A percentile compares a stretch with the other conserved stretches of the same genome.
These are phyloP conservation scores for Cacatua alba DNA, from an alignment of 2,113 vertebrate genomes.

Conservation along the genomic window DNA sequence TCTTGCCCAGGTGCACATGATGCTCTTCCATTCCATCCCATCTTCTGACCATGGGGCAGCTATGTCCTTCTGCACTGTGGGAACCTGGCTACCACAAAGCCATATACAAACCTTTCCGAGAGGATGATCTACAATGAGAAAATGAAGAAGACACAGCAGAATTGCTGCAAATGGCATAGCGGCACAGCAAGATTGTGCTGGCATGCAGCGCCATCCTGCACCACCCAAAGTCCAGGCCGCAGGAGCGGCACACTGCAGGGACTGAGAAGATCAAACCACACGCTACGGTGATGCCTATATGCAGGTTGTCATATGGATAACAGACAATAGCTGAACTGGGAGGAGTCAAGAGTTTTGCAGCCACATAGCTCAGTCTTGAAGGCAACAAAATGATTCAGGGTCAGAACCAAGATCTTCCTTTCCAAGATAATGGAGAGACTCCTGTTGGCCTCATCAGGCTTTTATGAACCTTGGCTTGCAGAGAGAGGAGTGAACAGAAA, in stretches of 20 bases:
- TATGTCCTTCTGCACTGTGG: background rate
- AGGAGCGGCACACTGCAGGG: background rate
- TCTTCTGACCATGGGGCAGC: accelerated
- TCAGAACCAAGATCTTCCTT: background rate
- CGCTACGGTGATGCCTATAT: background rate
- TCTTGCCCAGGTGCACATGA: background rate
- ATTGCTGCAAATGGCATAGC: background rate
- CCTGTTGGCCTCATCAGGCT: background rate
- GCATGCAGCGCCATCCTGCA: background rate
- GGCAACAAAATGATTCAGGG: background rate
- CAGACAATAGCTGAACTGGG: background rate
- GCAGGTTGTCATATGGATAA: background rate
- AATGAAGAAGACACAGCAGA: background rate
- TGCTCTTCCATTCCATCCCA: background rate
- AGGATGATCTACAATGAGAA: background rate
- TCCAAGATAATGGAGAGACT: background rate
- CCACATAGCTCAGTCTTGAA: background rate
- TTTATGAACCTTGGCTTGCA: background rate
- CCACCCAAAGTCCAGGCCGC: background rate
- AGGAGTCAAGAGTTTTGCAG: background rate
- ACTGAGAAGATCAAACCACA: background rate
- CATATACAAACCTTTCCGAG: background rate
- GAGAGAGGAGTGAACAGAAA: background rate
- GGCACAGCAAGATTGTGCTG: accelerated
- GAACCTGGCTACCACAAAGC: background rate